phyloP scores from a whole-genome alignment of 2,797 vertebrate species.

The Chelonia mydas region DNA sequence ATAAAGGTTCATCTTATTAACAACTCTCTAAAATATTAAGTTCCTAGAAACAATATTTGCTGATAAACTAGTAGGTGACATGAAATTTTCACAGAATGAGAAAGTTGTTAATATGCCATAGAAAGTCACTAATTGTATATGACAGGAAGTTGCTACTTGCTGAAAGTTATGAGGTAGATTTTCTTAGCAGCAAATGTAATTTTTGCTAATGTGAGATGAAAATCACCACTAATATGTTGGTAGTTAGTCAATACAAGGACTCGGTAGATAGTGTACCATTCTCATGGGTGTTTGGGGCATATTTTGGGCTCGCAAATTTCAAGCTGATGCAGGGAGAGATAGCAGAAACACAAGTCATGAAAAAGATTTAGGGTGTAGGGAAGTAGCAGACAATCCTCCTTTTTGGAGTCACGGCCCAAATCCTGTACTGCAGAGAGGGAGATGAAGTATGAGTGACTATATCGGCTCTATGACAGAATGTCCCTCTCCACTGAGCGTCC shows the following conservation, averaged over 20 bases:
- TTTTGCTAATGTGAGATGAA: neutral
- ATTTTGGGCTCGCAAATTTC: neutral
- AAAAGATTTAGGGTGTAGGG: neutral
- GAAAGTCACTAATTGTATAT: neutral
- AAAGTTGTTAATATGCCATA: neutral
- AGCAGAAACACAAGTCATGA: neutral
- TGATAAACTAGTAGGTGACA: neutral
- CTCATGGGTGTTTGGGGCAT: rapidly evolving
- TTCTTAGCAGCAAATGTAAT: rapidly evolving
- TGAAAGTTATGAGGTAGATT: neutral
- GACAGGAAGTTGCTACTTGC: neutral
- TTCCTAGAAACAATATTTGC: neutral
- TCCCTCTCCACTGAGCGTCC: neutral
- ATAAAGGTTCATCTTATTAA: neutral
- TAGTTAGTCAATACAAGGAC: neutral
- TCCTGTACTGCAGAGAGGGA: neutral
- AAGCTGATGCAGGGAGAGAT: neutral
- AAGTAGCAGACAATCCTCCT: neutral
- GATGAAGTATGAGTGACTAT: neutral
- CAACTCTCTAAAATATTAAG: neutral
- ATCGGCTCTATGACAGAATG: neutral
- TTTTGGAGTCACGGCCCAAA: neutral
- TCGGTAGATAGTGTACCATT: neutral
- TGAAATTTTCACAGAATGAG: neutral
- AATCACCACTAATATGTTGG: neutral